A percentile compares a stretch with the other conserved stretches of the same genome.
phyloP scores from a whole-genome alignment of 2,888 invertebrate genomes.

The Torymus texanus region DNA sequence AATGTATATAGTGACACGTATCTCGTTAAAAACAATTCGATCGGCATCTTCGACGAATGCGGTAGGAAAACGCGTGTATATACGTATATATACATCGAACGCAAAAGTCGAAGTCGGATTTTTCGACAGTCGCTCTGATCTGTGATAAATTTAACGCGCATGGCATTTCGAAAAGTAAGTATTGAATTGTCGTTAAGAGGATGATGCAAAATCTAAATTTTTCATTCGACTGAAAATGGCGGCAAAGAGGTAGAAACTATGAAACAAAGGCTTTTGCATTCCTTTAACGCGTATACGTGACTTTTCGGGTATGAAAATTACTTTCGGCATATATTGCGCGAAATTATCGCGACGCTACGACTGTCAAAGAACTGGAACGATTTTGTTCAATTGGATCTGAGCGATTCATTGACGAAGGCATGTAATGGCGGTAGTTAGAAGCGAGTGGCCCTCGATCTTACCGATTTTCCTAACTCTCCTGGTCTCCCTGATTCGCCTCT shows the following conservation, averaged over 20 bases:
- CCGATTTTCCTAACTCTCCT: constrained; percentile 85
- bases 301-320: too few species aligned
- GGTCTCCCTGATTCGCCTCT: constrained; percentile 85
- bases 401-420: constrained; percentile 69
- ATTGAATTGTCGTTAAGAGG: background rate
- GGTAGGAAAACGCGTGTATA: too few species aligned
- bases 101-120: constrained; percentile 20
- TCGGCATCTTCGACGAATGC: too few species aligned
- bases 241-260: too few species aligned
- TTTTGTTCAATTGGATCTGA: constrained; percentile 46
- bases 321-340: background rate
- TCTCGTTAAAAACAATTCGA: too few species aligned
- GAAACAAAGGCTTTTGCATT: too few species aligned
- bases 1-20: too few species aligned
- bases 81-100: background rate
- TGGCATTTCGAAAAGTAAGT: too few species aligned
- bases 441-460: constrained; percentile 79
- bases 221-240: too few species aligned
- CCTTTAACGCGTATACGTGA: background rate
- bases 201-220: background rate
- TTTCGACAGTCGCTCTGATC: constrained; percentile 19
- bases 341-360: constrained; percentile 19
- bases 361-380: constrained; percentile 34
- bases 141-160: constrained; percentile 1
- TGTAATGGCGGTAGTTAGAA: constrained; percentile 71